These are phyloP conservation scores for Archips xylosteana DNA, from an alignment of 2,888 invertebrate species.

Conservation along the genomic window DNA sequence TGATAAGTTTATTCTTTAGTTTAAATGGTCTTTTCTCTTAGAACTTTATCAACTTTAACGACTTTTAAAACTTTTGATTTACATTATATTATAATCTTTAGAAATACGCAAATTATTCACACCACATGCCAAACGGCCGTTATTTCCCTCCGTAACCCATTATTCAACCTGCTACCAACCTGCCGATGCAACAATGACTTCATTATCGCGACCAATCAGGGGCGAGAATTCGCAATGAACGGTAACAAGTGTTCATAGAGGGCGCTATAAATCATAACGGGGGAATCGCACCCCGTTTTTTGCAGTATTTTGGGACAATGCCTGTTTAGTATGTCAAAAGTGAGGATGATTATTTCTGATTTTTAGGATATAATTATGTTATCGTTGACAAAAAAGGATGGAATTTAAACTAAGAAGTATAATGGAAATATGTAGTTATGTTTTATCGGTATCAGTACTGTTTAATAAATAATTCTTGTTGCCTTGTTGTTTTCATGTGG, in stretches of 20 bases:
- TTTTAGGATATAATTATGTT: neutral
- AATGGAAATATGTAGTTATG: too few relatives aligned
- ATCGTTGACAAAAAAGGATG: neutral
- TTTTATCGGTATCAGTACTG: too few relatives aligned
- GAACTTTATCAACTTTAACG: too few relatives aligned
- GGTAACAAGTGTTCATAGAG: slow-evolving; percentile 84
- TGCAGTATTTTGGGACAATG: slow-evolving; percentile 20
- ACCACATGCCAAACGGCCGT: slow-evolving; percentile 19
- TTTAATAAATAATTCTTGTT: too few relatives aligned
- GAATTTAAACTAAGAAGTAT: neutral
- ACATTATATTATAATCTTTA: neutral
- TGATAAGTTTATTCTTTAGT: too few relatives aligned
- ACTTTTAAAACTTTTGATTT: neutral
- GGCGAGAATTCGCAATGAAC: slow-evolving; percentile 77
- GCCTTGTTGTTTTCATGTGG: too few relatives aligned
- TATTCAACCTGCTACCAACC: slow-evolving; percentile 46
- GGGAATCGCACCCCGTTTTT: slow-evolving; percentile 44
- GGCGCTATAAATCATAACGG: slow-evolving; percentile 78
- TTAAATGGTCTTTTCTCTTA: too few relatives aligned
- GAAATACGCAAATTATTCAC: slow-evolving; percentile 4
- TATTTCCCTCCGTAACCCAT: slow-evolving; percentile 31
- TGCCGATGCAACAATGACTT: slow-evolving; percentile 66
- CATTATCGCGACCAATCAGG: slow-evolving; percentile 81
- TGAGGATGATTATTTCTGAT: neutral
- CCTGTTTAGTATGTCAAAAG: slow-evolving; percentile 9